Conservation (phyloP, 2,888 invertebrate genomes). For the Epinotia bilunana region DNA sequence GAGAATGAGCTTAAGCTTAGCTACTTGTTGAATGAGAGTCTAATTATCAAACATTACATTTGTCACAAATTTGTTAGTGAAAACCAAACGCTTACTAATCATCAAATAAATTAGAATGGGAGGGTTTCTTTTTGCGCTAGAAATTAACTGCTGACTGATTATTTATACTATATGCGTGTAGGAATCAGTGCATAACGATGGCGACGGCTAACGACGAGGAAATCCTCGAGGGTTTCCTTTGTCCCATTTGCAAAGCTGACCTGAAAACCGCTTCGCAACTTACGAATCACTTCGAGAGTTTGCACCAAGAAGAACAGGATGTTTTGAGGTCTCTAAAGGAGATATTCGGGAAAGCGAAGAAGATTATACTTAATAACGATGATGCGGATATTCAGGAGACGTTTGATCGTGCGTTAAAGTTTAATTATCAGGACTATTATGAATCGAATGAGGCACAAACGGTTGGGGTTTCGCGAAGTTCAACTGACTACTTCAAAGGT, state of each 20-base stretch:
- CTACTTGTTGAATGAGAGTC: not conserved
- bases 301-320: constrained; percentile 94
- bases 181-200: constrained; percentile 58
- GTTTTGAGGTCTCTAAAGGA: constrained; percentile 92
- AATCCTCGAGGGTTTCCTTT: constrained; percentile 96
- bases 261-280: constrained; percentile 92
- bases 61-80: not conserved
- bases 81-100: constrained; percentile 41
- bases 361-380: constrained; percentile 92
- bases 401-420: constrained; percentile 82
- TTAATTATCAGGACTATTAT: constrained; percentile 68
- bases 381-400: constrained; percentile 86
- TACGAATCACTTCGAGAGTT: constrained; percentile 94
- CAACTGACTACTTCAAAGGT: constrained; percentile 91
- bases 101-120: constrained; percentile 45
- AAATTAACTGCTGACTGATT: constrained; percentile 44
- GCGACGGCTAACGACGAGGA: constrained; percentile 80
- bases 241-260: constrained; percentile 97
- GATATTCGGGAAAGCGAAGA: constrained; percentile 95
- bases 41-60: not conserved
- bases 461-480: constrained; percentile 86
- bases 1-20: not conserved
- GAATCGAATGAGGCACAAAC: constrained; percentile 82
- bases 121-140: constrained; percentile 43
- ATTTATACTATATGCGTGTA: constrained; percentile 49